Evolutionary conservation across 2,797 vertebrate genomes (phyloP).

Genomic region (Acanthiza pusilla): DNA sequence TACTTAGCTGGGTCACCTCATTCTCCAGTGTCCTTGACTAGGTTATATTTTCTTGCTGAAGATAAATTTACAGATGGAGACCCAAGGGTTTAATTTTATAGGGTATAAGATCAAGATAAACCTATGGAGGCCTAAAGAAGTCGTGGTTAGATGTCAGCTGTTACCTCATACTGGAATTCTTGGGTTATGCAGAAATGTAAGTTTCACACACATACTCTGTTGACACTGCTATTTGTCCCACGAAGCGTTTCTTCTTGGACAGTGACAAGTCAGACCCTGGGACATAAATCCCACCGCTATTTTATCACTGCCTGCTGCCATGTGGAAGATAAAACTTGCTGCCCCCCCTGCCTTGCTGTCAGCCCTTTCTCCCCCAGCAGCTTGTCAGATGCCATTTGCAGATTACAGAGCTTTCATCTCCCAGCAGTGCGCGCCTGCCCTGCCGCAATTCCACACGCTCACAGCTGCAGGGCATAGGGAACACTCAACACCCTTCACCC

Average conservation of each 20-base stretch:
- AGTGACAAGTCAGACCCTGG: background rate
- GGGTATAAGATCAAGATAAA: background rate
- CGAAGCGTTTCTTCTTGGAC: background rate
- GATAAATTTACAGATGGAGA: background rate
- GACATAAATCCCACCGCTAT: background rate
- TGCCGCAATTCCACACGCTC: rapidly evolving
- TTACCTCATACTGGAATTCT: background rate
- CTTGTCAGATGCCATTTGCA: background rate
- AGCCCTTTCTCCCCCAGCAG: background rate
- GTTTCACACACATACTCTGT: background rate
- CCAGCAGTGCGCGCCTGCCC: rapidly evolving
- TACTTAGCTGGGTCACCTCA: background rate
- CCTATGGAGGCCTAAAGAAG: background rate
- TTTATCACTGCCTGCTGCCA: background rate
- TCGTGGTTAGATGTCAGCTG: background rate
- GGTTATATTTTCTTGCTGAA: background rate
- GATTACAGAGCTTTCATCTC: background rate
- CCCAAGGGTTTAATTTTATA: background rate
- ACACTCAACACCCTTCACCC: rapidly evolving
- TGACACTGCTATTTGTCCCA: background rate
- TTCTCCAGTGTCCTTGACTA: background rate
- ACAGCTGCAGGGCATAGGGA: background rate
- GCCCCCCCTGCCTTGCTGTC: background rate
- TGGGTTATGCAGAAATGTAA: background rate
- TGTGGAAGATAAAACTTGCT: background rate